These are phyloP conservation scores for Drosophila peninsularis DNA, from an alignment of 2,888 invertebrate genomes.

Conservation along the genomic window DNA sequence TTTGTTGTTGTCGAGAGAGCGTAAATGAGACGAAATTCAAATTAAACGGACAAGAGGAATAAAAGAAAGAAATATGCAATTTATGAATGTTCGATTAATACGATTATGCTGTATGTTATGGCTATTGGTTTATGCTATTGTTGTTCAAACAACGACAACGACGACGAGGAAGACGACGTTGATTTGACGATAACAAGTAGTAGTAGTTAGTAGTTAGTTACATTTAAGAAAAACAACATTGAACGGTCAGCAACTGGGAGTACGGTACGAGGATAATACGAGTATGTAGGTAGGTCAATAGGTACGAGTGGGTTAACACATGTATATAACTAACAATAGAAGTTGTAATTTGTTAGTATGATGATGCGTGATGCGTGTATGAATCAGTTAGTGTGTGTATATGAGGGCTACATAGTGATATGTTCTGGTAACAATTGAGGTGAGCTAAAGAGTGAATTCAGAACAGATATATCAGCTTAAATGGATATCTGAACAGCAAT, in stretches of 20 bases:
- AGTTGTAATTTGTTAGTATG: constrained; percentile 12
- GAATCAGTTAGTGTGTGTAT: constrained; percentile 19
- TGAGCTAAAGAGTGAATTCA: constrained; percentile 32
- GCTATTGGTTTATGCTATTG: constrained; percentile 33
- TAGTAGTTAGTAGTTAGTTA: constrained; percentile 38
- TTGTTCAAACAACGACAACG: constrained; percentile 31
- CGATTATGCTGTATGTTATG: constrained; percentile 45
- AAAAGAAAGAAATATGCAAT: constrained; percentile 73
- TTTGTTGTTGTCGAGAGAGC: constrained; percentile 35
- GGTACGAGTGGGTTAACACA: constrained; percentile 2
- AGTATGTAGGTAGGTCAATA: constrained; percentile 12
- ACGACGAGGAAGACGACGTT: constrained; percentile 38
- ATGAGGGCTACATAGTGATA: constrained; percentile 57
- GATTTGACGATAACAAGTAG: constrained; percentile 31
- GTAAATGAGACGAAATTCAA: constrained; percentile 68
- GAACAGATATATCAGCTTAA: constrained; percentile 19
- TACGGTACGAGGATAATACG: constrained; percentile 52
- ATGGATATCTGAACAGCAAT: neutral
- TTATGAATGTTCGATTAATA: constrained; percentile 63
- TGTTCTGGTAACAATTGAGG: constrained; percentile 44
- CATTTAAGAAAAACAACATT: constrained; percentile 63
- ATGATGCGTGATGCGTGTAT: constrained; percentile 13
- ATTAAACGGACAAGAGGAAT: constrained; percentile 55
- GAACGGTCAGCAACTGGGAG: constrained; percentile 56
- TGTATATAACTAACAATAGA: constrained; percentile 21